A percentile compares a stretch with the other conserved stretches of the same genome.
phyloP scores from a whole-genome alignment of 2,888 invertebrate genomes.

The Trichopoda pennipes region DNA sequence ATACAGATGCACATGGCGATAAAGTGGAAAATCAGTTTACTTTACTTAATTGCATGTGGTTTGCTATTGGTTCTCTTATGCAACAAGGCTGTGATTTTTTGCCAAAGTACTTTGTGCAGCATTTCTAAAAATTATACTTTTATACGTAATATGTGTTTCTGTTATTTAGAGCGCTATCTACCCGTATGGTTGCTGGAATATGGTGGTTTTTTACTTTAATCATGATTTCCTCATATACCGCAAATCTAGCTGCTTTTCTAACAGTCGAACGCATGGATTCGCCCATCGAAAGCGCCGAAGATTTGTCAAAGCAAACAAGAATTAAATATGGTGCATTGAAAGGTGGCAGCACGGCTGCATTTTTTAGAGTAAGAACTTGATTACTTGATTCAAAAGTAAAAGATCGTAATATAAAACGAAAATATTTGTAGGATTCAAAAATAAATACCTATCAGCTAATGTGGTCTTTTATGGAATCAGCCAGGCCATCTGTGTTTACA shows the following conservation, averaged over 20 bases:
- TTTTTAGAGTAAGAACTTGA: constrained; percentile 89
- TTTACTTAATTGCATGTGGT: constrained; percentile 97
- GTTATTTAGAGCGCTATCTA: constrained; percentile 78
- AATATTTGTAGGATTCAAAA: constrained; percentile 88
- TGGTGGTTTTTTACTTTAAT: constrained; percentile 98
- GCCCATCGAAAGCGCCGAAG: constrained; percentile 97
- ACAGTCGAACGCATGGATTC: constrained; percentile 96
- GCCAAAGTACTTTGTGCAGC: constrained; percentile 87
- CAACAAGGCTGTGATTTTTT: constrained; percentile 97
- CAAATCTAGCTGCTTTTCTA: constrained; percentile 95
- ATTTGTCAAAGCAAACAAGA: constrained; percentile 96
- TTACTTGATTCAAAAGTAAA: background rate
- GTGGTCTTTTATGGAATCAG: constrained; percentile 97
- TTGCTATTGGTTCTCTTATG: constrained; percentile 96
- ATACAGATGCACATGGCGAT: constrained; percentile 91
- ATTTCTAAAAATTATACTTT: background rate
- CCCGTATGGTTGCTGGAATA: constrained; percentile 85
- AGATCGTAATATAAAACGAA: background rate
- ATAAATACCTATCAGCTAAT: constrained; percentile 96
- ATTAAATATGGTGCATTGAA: constrained; percentile 97
- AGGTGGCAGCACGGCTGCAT: constrained; percentile 96
- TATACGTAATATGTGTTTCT: too few relatives aligned
- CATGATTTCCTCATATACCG: constrained; percentile 98
- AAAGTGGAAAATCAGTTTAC: constrained; percentile 96
- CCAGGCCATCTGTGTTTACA: constrained; percentile 93